A percentile compares a stretch with the other conserved stretches of the same genome.
Evolutionary conservation across 2,888 invertebrate genomes (phyloP).

Genomic region (Ichneumoninae sp.): DNA sequence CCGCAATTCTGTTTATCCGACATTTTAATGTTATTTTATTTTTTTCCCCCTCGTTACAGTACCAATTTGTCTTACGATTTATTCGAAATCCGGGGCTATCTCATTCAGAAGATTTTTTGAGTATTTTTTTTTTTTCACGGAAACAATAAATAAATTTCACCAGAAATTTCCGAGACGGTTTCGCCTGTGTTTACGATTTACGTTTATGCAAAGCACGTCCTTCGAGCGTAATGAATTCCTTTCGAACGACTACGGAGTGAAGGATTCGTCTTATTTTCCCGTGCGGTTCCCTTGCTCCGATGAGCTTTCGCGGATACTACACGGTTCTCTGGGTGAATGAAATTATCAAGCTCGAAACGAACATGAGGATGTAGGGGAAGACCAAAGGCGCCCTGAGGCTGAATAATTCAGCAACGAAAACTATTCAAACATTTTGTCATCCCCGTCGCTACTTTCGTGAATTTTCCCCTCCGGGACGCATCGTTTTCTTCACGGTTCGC

Average conservation of each 20-base stretch:
- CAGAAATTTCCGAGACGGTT: background rate
- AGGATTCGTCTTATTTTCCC: background rate
- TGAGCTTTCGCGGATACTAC: background rate
- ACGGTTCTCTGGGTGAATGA: background rate
- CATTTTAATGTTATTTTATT: background rate
- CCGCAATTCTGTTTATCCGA: background rate
- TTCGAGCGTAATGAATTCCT: background rate
- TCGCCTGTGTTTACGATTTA: background rate
- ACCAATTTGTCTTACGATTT: background rate
- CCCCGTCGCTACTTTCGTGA: background rate
- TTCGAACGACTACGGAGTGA: background rate
- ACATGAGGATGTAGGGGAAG: background rate
- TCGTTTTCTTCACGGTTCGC: background rate
- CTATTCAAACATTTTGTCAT: background rate
- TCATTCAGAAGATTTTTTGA: too few species aligned
- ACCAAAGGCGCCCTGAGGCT: background rate
- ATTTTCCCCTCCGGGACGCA: background rate
- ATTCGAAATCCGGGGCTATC: background rate
- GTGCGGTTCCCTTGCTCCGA: background rate
- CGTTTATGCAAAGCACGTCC: background rate
- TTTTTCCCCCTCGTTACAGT: background rate
- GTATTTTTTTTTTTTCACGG: background rate
- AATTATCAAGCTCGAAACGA: constrained; percentile 1
- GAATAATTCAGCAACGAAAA: constrained; percentile 4
- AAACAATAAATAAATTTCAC: background rate